These are phyloP conservation scores for Elgonia sp. DNA, from an alignment of 2,888 invertebrate genomes.

Conservation along the genomic window DNA sequence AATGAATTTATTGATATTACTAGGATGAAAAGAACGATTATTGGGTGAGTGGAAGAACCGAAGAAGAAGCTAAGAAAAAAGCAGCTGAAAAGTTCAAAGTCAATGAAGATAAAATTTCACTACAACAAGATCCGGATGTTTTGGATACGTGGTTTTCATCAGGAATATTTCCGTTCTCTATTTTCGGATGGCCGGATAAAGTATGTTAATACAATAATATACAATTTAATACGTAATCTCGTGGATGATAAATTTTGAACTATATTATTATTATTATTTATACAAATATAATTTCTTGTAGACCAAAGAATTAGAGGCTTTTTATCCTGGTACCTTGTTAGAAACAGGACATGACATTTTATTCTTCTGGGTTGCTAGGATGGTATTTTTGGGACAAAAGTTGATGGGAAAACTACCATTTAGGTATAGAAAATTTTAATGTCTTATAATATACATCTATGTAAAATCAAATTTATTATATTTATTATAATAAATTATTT, in stretches of 20 bases:
- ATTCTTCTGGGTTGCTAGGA: conserved; percentile 99
- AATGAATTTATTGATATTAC: neutral
- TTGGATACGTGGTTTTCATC: conserved; percentile 99
- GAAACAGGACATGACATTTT: conserved; percentile 99
- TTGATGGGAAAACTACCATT: conserved; percentile 97
- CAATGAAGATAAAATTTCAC: conserved; percentile 88
- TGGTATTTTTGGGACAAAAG: conserved; percentile 98
- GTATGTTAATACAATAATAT: too few relatives aligned
- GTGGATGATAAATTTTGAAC: too few relatives aligned
- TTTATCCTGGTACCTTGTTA: conserved; percentile 96
- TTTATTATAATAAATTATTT: neutral
- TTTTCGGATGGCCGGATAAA: conserved; percentile 98
- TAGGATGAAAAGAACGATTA: conserved; percentile 86
- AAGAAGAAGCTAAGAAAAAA: conserved; percentile 93
- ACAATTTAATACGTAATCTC: too few relatives aligned
- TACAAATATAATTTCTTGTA: conserved; percentile 78
- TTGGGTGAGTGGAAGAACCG: conserved; percentile 88
- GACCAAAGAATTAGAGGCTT: conserved; percentile 91
- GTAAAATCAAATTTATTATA: neutral
- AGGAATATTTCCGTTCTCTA: conserved; percentile 97
- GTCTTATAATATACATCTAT: too few relatives aligned
- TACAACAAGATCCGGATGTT: conserved; percentile 97
- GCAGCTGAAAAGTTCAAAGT: conserved; percentile 91
- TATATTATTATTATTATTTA: too few relatives aligned
- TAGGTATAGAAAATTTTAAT: conserved; percentile 86